Evolutionary conservation across 2,113 vertebrate species (phyloP).

Genomic region (Lasiurus cinereus): DNA sequence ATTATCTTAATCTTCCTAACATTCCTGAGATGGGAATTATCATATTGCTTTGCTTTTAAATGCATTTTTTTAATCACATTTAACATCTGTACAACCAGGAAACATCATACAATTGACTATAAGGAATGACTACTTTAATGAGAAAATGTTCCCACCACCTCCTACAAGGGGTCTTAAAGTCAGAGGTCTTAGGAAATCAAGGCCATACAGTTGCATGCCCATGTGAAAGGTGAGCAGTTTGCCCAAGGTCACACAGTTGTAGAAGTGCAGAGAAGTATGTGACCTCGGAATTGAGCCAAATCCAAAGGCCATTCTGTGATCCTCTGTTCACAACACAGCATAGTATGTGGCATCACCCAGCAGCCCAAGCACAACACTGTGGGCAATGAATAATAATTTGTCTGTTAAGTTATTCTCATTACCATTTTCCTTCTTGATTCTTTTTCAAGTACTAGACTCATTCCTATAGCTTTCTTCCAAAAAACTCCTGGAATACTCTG

Average conservation of each 20-base stretch:
- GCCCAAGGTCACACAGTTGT: neutral
- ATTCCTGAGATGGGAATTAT: neutral
- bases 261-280: neutral
- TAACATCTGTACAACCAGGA: constrained; percentile 59
- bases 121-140: constrained; percentile 53
- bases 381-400: neutral
- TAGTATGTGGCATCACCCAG: neutral
- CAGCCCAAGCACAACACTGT: neutral
- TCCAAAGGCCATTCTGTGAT: neutral
- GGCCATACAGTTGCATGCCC: neutral
- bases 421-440: neutral
- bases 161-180: constrained; percentile 22
- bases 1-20: constrained; percentile 61
- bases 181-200: constrained; percentile 5
- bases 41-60: constrained; percentile 48
- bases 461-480: neutral
- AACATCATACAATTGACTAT: constrained; percentile 2
- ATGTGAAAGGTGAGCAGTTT: neutral
- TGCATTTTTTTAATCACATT: neutral
- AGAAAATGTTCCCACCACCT: neutral
- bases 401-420: neutral
- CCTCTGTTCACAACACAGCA: neutral
- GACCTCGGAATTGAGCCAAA: neutral
- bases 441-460: neutral
- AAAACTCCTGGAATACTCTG: neutral